Evolutionary conservation across 2,797 vertebrate genomes (phyloP).

Genomic region (Spinibarbus caldwelli): DNA sequence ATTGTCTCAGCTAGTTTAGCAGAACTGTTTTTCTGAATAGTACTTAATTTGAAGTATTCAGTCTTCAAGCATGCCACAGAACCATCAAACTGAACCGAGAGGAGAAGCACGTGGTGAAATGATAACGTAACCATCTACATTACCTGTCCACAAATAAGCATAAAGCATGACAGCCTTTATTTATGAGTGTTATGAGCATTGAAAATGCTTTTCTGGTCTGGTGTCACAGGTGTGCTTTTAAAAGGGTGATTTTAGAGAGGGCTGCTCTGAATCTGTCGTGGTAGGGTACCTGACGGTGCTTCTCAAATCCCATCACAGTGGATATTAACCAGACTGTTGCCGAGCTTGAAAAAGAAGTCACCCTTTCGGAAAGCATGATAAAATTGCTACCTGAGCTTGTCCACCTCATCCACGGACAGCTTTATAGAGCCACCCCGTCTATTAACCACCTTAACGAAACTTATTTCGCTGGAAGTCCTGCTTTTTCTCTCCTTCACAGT

Average conservation of each 20-base stretch:
- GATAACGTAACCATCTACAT: background rate
- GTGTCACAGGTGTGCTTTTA: conserved; percentile 21
- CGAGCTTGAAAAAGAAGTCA: conserved; percentile 22
- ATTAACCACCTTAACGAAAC: conserved; percentile 16
- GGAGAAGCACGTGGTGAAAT: background rate
- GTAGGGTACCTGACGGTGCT: background rate
- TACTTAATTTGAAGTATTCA: conserved; percentile 49
- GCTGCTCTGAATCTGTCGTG: background rate
- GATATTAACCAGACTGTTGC: conserved; percentile 24
- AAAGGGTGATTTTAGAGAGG: background rate
- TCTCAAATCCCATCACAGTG: conserved; percentile 18
- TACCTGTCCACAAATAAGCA: background rate
- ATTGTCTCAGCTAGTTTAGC: conserved; percentile 35
- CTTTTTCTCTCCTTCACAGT: conserved; percentile 31
- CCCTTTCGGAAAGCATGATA: conserved; percentile 15
- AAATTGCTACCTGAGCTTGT: conserved; percentile 33
- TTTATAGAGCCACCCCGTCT: conserved; percentile 18
- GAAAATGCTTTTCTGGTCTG: background rate
- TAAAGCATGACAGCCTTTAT: background rate
- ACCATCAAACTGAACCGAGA: background rate
- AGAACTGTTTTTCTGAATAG: background rate
- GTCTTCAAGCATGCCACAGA: background rate
- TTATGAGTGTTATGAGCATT: background rate
- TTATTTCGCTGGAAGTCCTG: conserved; percentile 37
- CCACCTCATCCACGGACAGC: background rate